Base-by-base conservation (phyloP, 2,888 invertebrate genomes). In the Gibbula magus region DNA sequence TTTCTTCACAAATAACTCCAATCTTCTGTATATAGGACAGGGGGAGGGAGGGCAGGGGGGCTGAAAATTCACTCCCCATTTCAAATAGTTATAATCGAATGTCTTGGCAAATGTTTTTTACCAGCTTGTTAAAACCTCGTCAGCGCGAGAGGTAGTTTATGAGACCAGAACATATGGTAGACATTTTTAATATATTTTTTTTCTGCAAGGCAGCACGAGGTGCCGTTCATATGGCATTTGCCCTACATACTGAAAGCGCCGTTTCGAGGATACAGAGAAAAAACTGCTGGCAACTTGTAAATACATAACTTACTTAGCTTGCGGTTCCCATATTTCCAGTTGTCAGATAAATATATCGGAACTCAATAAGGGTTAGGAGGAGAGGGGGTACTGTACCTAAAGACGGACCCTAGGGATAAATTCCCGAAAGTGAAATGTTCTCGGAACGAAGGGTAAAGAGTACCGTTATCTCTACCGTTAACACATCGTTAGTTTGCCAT, bases 81-180 rank as follows among this genome's bases (percentile, higher is more conserved):
- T 61, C 61, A 61, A 61, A 61, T 61, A 29, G 61, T 61, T 61
- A 25, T 61, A 61, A 61, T 61, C 61, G 61, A 61, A 61, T 29
- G 61, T 25, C 61, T 20, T 61, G 61, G 61, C 29, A 29, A 25
- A 61, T 61, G 61, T 29, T 25, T 61, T 61, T 61, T 61, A 29
- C 61, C 61, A 25, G 61, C 61, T 61, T 61, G 61, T 61, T 61
- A 61, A 61, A 61, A 61, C 61, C 61, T 61, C 61, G 61, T 61
- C 61, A 61, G 25, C 61, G 25, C 25, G 29, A 29, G 29, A 61
- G 29, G 61, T 61, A 61, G 61, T 61, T 61, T 61, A 61, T 61
- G 61, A 25, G 29, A 4, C 29, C 61, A 61, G 29, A 61, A 25
- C 61, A 61, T 61, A 61, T 61, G 61, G 61, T 61, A 61, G 61